phyloP scores from a whole-genome alignment of 2,888 invertebrate genomes.

The Hedychridium roseum region DNA sequence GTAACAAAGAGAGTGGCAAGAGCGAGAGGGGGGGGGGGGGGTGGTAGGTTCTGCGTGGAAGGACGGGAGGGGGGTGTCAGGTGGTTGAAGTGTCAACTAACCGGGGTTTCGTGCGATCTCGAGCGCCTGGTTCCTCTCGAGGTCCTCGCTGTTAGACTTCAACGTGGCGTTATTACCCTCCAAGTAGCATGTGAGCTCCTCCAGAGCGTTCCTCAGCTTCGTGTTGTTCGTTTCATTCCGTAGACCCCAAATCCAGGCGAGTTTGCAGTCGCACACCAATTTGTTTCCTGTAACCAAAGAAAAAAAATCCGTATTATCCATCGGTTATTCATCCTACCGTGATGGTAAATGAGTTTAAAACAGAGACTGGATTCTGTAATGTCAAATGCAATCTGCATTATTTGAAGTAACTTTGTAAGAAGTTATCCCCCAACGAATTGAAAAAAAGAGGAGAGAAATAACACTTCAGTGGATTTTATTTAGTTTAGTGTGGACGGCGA shows the following conservation, averaged over 20 bases:
- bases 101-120: slow-evolving; percentile 52
- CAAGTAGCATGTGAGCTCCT: slow-evolving; percentile 76
- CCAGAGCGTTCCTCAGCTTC: slow-evolving; percentile 74
- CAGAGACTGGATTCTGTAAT: too few relatives aligned
- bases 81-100: slow-evolving; percentile 37
- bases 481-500: too few relatives aligned
- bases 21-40: slow-evolving; percentile 1
- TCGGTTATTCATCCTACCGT: too few relatives aligned
- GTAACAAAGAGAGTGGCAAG: slow-evolving; percentile 5
- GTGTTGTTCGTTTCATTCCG: slow-evolving; percentile 79
- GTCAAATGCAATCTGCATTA: too few relatives aligned
- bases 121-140: slow-evolving; percentile 49
- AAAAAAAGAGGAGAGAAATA: too few relatives aligned
- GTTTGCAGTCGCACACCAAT: slow-evolving; percentile 83
- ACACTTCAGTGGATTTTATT: too few relatives aligned
- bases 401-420: too few relatives aligned
- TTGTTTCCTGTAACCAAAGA: slow-evolving; percentile 73
- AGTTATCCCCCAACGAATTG: too few relatives aligned
- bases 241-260: slow-evolving; percentile 81
- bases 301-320: background rate
- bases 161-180: slow-evolving; percentile 61
- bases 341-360: too few relatives aligned
- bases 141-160: slow-evolving; percentile 42
- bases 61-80: background rate
- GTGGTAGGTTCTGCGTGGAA: background rate